Evolutionary conservation across 2,888 invertebrate genomes (phyloP), one percentile per base, ranked within the genome.

Genomic region (Napeogenes sylphis): DNA sequence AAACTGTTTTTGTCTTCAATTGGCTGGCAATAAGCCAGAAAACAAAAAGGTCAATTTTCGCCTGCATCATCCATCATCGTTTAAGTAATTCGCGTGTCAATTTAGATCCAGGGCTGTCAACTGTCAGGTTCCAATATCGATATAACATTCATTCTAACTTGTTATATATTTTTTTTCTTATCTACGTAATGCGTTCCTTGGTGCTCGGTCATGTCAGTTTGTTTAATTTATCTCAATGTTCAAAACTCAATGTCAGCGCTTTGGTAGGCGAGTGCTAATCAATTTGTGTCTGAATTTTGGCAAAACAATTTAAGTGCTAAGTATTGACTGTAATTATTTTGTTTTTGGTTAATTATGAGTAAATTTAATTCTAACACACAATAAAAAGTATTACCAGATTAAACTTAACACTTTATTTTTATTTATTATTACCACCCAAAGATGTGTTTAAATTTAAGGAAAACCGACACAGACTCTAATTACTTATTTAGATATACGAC

Each of bases 21-120:
- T 68, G 70, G 69, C 74, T 76, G 73, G 71, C 64, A 61, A 59
- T 57, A 61, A 55, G 68, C 67, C 73, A 78, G 62, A 67, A 70
- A 71, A 58, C 55, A 21, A 38, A 63, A 61, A 65, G 63, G 61
- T 62, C 67, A 64, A 64, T 59, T 66, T 64, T 64, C 47, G 38
- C 51, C 30, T 62, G 45, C 46, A 59, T 58, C 64, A 60, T 64
- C 59, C 38, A 58, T 64, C 66, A 62, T 64, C 32, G 45, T 66
- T 59, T 53, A 14, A 42, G 45, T 33, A 45, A 59, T 54, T 56
- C 30, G 30, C 30, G 30, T 51, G 6, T n/a, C 47, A 10, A 30
- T 51, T 30, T n/a, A 12, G 30, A 30, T 21, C 10, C 21, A 51
- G 51, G 51, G 51, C 30, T 51, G 21, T 51, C 51, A 51, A 10